Percentiles rank a stretch among this genome's conserved stretches.
phyloP scores from a whole-genome alignment of 2,888 invertebrate genomes.

The Drosophila koepferae region DNA sequence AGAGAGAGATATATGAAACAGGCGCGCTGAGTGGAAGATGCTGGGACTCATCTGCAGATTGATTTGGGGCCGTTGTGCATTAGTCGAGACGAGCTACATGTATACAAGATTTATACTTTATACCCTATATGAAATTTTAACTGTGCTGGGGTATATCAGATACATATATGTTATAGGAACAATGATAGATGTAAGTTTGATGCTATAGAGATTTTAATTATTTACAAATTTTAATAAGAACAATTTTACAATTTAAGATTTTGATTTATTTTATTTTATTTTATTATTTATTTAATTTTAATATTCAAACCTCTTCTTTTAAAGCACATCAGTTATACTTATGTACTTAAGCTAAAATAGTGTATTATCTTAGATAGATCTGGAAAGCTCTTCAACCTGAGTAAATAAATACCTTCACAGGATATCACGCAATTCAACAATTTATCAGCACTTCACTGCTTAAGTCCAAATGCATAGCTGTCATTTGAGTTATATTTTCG shows the following conservation, averaged over 20 bases:
- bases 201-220: background rate
- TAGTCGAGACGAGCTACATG: constrained; percentile 35
- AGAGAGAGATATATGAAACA: background rate
- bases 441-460: background rate
- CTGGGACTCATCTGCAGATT: constrained; percentile 55
- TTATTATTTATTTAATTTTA: no score
- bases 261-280: background rate
- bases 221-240: background rate
- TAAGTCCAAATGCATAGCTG: background rate
- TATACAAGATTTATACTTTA: constrained; percentile 15
- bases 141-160: background rate
- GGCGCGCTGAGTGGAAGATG: constrained; percentile 24
- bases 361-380: no score
- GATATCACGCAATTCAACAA: background rate
- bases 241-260: background rate
- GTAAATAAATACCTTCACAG: background rate
- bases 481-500: background rate
- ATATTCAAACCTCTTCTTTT: background rate
- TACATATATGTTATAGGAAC: background rate
- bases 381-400: background rate
- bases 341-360: background rate
- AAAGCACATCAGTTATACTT: background rate
- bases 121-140: background rate
- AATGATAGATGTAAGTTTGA: background rate
- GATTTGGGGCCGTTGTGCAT: constrained; percentile 62